These are phyloP conservation scores for Chinchilla lanigera DNA, from an alignment of 2,113 vertebrate species.

Conservation along the genomic window DNA sequence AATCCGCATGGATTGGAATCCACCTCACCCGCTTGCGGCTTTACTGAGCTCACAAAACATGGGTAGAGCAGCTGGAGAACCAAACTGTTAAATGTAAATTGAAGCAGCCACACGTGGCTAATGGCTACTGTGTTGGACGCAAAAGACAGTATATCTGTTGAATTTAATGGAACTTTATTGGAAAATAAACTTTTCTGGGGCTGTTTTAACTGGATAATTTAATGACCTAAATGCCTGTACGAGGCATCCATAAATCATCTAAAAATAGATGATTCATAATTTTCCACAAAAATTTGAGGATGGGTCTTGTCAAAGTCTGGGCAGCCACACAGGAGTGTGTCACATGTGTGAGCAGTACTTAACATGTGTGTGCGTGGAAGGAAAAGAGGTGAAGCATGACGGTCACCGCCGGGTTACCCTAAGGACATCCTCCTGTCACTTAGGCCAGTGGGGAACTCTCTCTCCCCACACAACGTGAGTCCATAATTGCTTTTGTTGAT, in stretches of 20 bases:
- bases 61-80: background rate
- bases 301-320: background rate
- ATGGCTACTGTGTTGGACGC: background rate
- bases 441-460: background rate
- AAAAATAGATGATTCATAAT: conserved; percentile 12
- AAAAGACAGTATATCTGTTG: background rate
- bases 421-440: background rate
- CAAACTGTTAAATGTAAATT: background rate
- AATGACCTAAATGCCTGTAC: conserved; percentile 4
- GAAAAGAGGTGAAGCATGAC: background rate
- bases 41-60: background rate
- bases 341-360: background rate
- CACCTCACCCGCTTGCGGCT: background rate
- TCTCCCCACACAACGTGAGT: background rate
- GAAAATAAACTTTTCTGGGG: background rate
- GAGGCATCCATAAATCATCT: background rate
- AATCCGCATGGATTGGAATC: background rate
- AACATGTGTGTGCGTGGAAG: background rate
- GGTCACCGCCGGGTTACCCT: background rate
- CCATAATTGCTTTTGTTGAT: background rate
- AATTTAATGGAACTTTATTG: conserved; percentile 30
- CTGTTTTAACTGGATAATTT: conserved; percentile 34
- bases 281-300: background rate
- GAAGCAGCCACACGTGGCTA: background rate
- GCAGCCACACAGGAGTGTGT: background rate